Percentiles rank a stretch among this genome's conserved stretches.
phyloP scores from a whole-genome alignment of 2,797 vertebrate species.

The Pantherophis alleghaniensis region DNA sequence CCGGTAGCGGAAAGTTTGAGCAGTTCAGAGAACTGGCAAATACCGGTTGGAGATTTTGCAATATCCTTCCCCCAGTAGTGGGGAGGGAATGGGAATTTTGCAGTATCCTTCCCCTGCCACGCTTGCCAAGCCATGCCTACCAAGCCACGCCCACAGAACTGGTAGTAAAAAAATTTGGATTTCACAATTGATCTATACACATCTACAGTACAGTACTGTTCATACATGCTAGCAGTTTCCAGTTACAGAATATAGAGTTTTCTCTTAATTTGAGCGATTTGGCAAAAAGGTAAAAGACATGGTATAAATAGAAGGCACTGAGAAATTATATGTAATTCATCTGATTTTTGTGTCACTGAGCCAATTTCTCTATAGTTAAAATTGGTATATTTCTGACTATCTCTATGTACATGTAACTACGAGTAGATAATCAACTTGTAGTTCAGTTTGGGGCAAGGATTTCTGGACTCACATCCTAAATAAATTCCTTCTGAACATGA shows the following conservation, averaged over 20 bases:
- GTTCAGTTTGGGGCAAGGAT: neutral
- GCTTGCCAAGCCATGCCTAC: too few species aligned
- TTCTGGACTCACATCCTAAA: neutral
- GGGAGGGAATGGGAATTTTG: too few species aligned
- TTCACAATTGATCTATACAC: neutral
- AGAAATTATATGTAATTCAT: neutral
- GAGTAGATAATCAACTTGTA: neutral
- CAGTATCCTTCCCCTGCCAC: too few species aligned
- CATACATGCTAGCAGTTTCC: neutral
- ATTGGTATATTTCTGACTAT: neutral
- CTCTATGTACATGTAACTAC: neutral
- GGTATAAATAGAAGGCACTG: neutral
- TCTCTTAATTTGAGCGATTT: neutral
- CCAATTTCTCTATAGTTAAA: neutral
- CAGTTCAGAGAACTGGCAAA: too few species aligned
- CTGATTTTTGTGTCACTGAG: neutral
- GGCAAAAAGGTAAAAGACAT: neutral
- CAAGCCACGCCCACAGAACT: too few species aligned
- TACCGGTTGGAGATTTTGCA: too few species aligned
- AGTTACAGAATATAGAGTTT: neutral
- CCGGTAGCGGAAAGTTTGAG: too few species aligned
- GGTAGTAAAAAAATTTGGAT: too few species aligned
- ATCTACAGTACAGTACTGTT: neutral
- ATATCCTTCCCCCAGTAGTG: too few species aligned
- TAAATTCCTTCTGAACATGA: slow-evolving; percentile 4